Conservation (phyloP, 2,797 vertebrate species). For the Fundulus diaphanus region DNA sequence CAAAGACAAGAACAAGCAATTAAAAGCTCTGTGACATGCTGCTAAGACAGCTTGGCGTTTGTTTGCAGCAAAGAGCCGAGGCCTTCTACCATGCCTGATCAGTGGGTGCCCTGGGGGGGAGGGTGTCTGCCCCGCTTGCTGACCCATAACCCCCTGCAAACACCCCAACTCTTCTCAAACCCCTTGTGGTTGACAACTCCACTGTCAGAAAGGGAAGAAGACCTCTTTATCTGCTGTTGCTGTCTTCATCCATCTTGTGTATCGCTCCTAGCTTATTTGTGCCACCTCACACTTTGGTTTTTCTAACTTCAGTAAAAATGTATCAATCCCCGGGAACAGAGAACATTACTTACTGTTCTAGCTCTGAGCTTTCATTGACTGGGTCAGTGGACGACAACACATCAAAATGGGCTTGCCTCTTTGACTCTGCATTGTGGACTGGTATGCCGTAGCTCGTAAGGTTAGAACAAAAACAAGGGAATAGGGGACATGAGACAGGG, state of each 20-base stretch:
- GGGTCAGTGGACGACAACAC: constrained; percentile 44
- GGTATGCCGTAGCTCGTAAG: constrained; percentile 59
- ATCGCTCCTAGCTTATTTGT: constrained; percentile 12
- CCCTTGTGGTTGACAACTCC: constrained; percentile 74
- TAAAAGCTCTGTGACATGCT: constrained; percentile 81
- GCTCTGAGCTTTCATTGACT: constrained; percentile 29
- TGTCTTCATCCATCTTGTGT: constrained; percentile 61
- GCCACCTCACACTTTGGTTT: neutral
- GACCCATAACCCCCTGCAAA: constrained; percentile 80
- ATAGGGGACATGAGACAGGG: constrained; percentile 57
- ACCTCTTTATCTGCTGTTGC: constrained; percentile 71
- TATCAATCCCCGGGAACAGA: constrained; percentile 23
- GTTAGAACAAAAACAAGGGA: constrained; percentile 61
- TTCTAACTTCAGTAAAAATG: constrained; percentile 32
- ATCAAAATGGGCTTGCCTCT: constrained; percentile 62
- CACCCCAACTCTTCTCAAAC: constrained; percentile 67
- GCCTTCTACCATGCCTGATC: constrained; percentile 70
- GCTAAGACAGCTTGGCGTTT: constrained; percentile 79
- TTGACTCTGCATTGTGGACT: constrained; percentile 49
- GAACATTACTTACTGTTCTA: constrained; percentile 1
- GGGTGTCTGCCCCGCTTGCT: constrained; percentile 77
- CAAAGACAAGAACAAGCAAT: constrained; percentile 81
- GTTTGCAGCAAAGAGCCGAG: constrained; percentile 77
- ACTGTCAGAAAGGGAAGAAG: constrained; percentile 74
- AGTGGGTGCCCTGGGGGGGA: constrained; percentile 69